Evolutionary conservation across 2,797 vertebrate species (phyloP).

Genomic region (Yasuhikotakia modesta): DNA sequence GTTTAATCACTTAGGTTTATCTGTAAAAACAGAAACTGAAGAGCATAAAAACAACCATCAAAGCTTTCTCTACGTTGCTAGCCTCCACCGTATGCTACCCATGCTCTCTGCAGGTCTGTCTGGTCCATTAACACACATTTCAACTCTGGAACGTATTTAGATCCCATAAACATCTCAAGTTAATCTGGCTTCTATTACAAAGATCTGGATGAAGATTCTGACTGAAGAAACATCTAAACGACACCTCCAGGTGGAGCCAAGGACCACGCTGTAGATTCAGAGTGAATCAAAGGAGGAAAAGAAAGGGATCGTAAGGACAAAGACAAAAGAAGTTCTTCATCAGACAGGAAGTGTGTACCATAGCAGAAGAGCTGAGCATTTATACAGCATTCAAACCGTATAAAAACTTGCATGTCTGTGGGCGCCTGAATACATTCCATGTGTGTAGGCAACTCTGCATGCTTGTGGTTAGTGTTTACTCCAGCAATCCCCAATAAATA

Average conservation of each 20-base stretch:
- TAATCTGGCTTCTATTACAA: slow-evolving; percentile 79
- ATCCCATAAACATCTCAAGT: slow-evolving; percentile 79
- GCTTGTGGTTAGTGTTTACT: slow-evolving; percentile 18
- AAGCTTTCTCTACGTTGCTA: slow-evolving; percentile 11
- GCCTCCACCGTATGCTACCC: slow-evolving; percentile 17
- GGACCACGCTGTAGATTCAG: slow-evolving; percentile 58
- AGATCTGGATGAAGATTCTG: slow-evolving; percentile 69
- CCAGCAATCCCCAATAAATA: slow-evolving; percentile 9
- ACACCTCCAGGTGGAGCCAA: slow-evolving; percentile 84
- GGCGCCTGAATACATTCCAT: slow-evolving; percentile 8
- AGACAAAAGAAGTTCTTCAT: slow-evolving; percentile 38
- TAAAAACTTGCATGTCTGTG: slow-evolving; percentile 1
- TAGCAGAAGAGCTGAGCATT: slow-evolving; percentile 18
- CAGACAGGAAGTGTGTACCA: slow-evolving; percentile 10
- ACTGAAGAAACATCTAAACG: slow-evolving; percentile 55
- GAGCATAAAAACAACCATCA: background rate
- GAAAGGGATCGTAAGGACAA: slow-evolving; percentile 64
- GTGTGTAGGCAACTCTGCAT: background rate
- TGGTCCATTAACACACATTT: slow-evolving; percentile 29
- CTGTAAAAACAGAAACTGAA: slow-evolving; percentile 13
- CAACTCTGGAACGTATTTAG: background rate
- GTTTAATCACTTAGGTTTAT: slow-evolving; percentile 31
- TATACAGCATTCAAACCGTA: too few species aligned
- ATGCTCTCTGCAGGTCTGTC: slow-evolving; percentile 29
- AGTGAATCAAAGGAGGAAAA: slow-evolving; percentile 37